Evolutionary conservation across 37 sponge, comb jelly and placozoan species (phyloP), one percentile per base, ranked within the genome.

Genomic region (Mnemiopsis leidyi): DNA sequence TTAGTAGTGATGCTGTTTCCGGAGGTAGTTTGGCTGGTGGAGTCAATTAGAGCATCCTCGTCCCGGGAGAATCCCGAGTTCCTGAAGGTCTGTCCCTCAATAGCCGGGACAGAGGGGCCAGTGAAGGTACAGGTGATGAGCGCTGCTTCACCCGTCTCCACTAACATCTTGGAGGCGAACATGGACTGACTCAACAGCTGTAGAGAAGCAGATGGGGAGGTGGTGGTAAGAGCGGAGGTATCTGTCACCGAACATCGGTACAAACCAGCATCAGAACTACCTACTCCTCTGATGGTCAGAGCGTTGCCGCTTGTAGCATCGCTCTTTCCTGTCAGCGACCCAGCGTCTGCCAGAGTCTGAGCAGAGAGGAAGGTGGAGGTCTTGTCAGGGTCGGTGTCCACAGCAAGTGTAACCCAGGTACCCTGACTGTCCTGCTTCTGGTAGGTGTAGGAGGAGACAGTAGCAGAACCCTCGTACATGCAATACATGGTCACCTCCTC

Each of bases 401-500:
- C n/a, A n/a, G n/a, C n/a, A n/a, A n/a, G n/a, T n/a, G n/a, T n/a
- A n/a, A n/a, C n/a, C 90, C 90, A 85, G 20, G n/a, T 13, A 21
- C 90, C 61, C 5, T 25, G 13, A n/a, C 26, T 39, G 24, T 38
- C 24, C 30, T 39, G 38, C 29, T 85, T 85, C 0, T 85, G 2
- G 29, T 36, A 33, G 0, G 48, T 39, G 39, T 20, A 85, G 23
- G 16, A 28, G 23, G 7, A 5, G 1, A 28, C 61, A 5, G 90
- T 85, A 37, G 40, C 90, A n/a, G 90, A 32, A 18, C 90, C 90
- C 40, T 36, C 38, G 48, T 40, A 85, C 28, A 33, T 23, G 30
- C 90, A 85, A 26, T 85, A 85, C 61, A 85, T 35, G 48, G 90
- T 85, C 29, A 85, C 61, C 9, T 35, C 23, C 23, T 85, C 90